Evolutionary conservation across 2,113 vertebrate species (phyloP).

Genomic region (Equus quagga): DNA sequence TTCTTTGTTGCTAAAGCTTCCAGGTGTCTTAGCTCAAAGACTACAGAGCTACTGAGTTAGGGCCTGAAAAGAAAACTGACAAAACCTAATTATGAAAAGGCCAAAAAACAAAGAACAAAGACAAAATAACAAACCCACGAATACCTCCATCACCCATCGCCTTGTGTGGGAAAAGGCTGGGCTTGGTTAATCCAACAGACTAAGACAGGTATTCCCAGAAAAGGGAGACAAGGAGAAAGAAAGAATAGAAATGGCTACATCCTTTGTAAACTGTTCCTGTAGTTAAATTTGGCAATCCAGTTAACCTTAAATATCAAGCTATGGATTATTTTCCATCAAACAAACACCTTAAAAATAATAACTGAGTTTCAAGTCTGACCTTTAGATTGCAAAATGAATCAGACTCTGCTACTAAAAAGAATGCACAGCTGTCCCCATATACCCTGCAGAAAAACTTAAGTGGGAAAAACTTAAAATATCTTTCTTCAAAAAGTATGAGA

Average conservation of each 20-base stretch:
- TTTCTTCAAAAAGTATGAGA: slow-evolving; percentile 62
- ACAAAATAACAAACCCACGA: neutral
- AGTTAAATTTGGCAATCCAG: slow-evolving; percentile 25
- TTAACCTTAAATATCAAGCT: slow-evolving; percentile 65
- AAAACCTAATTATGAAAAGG: neutral
- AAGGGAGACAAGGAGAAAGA: neutral
- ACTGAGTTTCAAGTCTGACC: slow-evolving; percentile 62
- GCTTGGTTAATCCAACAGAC: neutral
- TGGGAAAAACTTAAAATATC: slow-evolving; percentile 76
- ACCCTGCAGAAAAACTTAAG: slow-evolving; percentile 60
- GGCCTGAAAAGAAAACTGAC: neutral
- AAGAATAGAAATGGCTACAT: neutral
- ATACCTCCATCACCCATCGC: neutral
- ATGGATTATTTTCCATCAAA: slow-evolving; percentile 49
- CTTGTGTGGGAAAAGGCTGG: neutral
- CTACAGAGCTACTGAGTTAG: neutral
- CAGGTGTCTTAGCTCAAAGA: slow-evolving; percentile 20
- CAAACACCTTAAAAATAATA: slow-evolving; percentile 56
- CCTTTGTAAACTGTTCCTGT: neutral
- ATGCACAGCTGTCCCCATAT: slow-evolving; percentile 68
- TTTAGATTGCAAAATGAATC: slow-evolving; percentile 68
- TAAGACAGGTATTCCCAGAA: neutral
- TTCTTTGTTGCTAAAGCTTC: neutral
- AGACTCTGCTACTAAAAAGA: slow-evolving; percentile 64
- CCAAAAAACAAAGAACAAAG: neutral